Evolutionary conservation across 2,113 vertebrate species (phyloP).

Genomic region (Amblyornis subalaris): DNA sequence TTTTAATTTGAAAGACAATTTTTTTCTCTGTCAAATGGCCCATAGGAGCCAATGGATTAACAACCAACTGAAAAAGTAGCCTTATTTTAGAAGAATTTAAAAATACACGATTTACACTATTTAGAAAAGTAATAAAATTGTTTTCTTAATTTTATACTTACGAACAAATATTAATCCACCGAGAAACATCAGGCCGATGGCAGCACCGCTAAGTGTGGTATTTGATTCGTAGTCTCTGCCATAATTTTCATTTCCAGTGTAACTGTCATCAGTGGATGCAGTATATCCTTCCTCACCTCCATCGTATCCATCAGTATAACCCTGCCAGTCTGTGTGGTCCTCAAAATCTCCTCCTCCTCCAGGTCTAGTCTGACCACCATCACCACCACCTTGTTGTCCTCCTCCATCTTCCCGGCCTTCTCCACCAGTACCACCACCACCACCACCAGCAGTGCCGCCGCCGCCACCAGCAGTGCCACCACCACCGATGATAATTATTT

Average conservation of each 20-base stretch:
- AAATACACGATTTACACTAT: not conserved
- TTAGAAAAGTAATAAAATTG: not conserved
- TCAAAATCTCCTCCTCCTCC: not conserved
- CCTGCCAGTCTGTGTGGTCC: not conserved
- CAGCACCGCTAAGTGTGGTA: slow-evolving; percentile 62
- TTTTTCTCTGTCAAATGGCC: not conserved
- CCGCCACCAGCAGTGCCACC: accelerated
- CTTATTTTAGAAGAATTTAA: not conserved
- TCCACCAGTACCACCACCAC: not conserved
- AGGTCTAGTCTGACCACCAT: not conserved
- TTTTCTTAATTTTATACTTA: slow-evolving; percentile 66
- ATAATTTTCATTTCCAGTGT: accelerated
- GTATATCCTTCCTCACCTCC: accelerated
- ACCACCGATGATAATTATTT: not conserved
- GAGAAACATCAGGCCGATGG: slow-evolving; percentile 72
- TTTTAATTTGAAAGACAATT: not conserved
- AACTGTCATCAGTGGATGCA: accelerated
- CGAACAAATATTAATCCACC: slow-evolving; percentile 75
- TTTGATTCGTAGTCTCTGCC: accelerated
- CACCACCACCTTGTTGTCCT: not conserved
- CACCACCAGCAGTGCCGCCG: accelerated
- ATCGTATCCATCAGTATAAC: not conserved
- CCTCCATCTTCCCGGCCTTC: not conserved
- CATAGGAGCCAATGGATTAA: not conserved
- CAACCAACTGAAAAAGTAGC: not conserved